Evolutionary conservation across 2,797 vertebrate species (phyloP).

Genomic region (Lithobates pipiens): DNA sequence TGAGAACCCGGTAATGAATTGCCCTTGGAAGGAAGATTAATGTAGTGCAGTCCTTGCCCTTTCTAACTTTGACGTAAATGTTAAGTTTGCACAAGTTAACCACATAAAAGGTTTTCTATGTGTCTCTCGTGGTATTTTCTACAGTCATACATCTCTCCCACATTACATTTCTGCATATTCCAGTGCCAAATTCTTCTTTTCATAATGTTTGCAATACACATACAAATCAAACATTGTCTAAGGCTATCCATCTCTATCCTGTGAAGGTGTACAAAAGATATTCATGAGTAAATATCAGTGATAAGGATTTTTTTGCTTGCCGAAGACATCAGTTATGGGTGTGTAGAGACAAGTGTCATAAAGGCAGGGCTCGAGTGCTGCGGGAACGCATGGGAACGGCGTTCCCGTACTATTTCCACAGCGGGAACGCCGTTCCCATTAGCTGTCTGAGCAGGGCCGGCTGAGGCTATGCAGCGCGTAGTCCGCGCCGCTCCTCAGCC

Average conservation of each 20-base stretch:
- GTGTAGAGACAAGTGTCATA: no score
- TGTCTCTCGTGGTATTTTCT: conserved; percentile 31
- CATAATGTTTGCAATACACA: not conserved
- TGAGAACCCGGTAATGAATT: conserved; percentile 57
- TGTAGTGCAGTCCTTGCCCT: conserved; percentile 56
- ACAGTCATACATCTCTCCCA: conserved; percentile 33
- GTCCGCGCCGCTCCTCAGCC: no score
- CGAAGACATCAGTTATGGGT: no score
- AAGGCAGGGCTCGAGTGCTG: no score
- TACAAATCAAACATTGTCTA: conserved; percentile 33
- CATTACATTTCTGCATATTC: conserved; percentile 20
- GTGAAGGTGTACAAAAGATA: no score
- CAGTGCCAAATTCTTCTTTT: conserved; percentile 2
- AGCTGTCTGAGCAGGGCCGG: no score
- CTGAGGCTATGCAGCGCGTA: no score
- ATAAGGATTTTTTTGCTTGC: not conserved
- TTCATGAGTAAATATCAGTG: not conserved
- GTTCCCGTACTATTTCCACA: no score
- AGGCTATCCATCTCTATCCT: not conserved
- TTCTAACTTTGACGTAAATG: conserved; percentile 58
- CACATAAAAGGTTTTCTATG: conserved; percentile 55
- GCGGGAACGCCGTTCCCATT: no score
- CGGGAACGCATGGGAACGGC: no score
- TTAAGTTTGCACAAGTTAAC: conserved; percentile 59
- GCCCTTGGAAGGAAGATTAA: conserved; percentile 55